Evolutionary conservation across 2,888 invertebrate species (phyloP).

Genomic region (Drosophila meridiana): DNA sequence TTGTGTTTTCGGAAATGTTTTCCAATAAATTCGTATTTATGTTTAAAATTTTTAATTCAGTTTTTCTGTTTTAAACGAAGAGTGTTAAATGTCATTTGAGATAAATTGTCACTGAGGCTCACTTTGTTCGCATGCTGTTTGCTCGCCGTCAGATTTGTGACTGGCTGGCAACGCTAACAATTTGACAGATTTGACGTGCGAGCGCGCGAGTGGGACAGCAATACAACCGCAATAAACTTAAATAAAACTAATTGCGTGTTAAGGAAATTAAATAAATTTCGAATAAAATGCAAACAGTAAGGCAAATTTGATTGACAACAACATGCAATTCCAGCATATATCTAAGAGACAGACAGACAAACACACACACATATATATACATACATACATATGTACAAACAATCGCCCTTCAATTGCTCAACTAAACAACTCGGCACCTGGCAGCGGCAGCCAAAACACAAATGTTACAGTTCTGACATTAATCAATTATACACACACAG

Average conservation of each 20-base stretch:
- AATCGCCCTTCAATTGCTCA: constrained; percentile 54
- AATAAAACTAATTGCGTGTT: constrained; percentile 81
- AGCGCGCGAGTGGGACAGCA: constrained; percentile 46
- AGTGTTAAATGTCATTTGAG: not conserved
- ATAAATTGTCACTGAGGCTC: not conserved
- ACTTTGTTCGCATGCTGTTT: constrained; percentile 66
- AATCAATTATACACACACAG: constrained; percentile 61
- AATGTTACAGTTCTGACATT: constrained; percentile 71
- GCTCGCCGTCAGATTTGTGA: constrained; percentile 41
- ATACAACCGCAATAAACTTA: constrained; percentile 79
- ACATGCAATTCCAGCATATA: constrained; percentile 66
- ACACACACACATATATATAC: constrained; percentile 23
- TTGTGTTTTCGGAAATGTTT: not conserved
- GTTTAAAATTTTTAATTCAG: not conserved
- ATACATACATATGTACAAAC: constrained; percentile 2
- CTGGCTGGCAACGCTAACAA: constrained; percentile 70
- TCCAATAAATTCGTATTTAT: not conserved
- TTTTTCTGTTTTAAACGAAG: not conserved
- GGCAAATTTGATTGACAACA: constrained; percentile 77
- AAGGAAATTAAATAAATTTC: constrained; percentile 77
- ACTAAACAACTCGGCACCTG: constrained; percentile 72
- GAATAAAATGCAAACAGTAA: constrained; percentile 76
- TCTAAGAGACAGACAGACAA: constrained; percentile 7
- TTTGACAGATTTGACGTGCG: constrained; percentile 55
- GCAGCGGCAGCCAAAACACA: constrained; percentile 60